phyloP scores from a whole-genome alignment of 2,797 vertebrate genomes.

The Discoglossus pictus region DNA sequence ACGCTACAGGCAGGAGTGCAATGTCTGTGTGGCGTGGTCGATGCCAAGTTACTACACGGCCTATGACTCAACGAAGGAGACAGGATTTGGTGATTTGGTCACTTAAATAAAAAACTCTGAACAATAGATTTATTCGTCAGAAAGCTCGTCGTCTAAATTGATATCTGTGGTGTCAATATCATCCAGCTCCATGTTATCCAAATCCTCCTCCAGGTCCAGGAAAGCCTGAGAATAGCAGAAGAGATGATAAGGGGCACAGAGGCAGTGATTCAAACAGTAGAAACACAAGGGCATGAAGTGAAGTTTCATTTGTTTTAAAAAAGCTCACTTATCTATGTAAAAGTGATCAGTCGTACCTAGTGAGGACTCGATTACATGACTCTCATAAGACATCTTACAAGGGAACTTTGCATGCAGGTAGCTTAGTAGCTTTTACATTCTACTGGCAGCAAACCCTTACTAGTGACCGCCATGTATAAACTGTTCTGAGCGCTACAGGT shows the following conservation, averaged over 20 bases:
- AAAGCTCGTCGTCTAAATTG: slow-evolving; percentile 94
- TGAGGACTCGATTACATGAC: too few species aligned
- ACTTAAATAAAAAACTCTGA: slow-evolving; percentile 66
- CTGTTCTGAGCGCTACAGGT: too few species aligned
- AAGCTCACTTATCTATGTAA: too few species aligned
- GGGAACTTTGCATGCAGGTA: too few species aligned
- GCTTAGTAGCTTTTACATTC: too few species aligned
- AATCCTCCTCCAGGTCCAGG: slow-evolving; percentile 90
- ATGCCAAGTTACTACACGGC: slow-evolving; percentile 5
- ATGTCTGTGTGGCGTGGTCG: not conserved
- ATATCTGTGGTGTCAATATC: slow-evolving; percentile 96
- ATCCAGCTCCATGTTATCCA: slow-evolving; percentile 95
- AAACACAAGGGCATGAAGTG: too few species aligned
- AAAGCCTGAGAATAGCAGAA: slow-evolving; percentile 64
- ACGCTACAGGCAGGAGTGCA: not conserved
- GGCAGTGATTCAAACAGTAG: too few species aligned
- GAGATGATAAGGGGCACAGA: not conserved
- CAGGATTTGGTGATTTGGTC: slow-evolving; percentile 72
- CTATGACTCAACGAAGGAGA: slow-evolving; percentile 40
- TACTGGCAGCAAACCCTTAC: too few species aligned
- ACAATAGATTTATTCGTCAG: slow-evolving; percentile 79
- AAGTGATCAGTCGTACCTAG: too few species aligned
- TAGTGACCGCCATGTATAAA: too few species aligned
- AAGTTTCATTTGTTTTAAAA: too few species aligned
- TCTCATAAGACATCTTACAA: too few species aligned